Conservation (phyloP, 2,797 vertebrate species). For the Bradypodion ventrale region DNA sequence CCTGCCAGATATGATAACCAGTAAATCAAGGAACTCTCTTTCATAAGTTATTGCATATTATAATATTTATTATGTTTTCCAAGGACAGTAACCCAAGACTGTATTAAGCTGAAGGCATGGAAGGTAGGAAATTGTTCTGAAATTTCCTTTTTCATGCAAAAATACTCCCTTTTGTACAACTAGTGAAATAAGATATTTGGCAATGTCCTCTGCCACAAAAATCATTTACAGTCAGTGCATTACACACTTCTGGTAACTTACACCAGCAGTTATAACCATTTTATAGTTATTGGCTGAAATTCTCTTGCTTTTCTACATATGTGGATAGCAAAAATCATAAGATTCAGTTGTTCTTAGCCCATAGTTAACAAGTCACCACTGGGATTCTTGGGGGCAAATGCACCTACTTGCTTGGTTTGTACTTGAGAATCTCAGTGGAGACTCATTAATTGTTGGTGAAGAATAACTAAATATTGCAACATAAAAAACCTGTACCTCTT, state of each 20-base stretch:
- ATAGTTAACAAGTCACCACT: too few species aligned
- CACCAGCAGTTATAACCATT: constrained; percentile 47
- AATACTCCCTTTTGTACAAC: constrained; percentile 33
- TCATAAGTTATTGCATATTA: constrained; percentile 32
- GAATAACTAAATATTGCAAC: too few species aligned
- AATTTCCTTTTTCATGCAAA: constrained; percentile 40
- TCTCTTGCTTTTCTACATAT: too few species aligned
- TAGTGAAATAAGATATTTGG: constrained; percentile 44
- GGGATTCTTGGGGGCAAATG: too few species aligned
- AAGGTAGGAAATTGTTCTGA: constrained; percentile 49
- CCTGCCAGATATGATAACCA: neutral
- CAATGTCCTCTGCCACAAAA: constrained; percentile 39
- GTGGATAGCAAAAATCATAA: too few species aligned
- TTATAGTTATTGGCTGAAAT: too few species aligned
- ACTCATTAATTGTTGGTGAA: too few species aligned
- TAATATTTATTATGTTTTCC: constrained; percentile 14
- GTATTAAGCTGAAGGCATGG: constrained; percentile 46
- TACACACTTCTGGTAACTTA: constrained; percentile 46
- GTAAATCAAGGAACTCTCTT: neutral
- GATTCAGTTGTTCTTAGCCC: too few species aligned
- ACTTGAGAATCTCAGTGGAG: too few species aligned
- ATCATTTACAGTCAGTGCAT: constrained; percentile 54
- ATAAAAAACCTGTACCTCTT: constrained; percentile 53
- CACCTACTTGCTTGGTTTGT: too few species aligned
- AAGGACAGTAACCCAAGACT: constrained; percentile 39